Evolutionary conservation across 2,113 vertebrate genomes (phyloP), one percentile per base, ranked within the genome.

Genomic region (Panthera uncia): DNA sequence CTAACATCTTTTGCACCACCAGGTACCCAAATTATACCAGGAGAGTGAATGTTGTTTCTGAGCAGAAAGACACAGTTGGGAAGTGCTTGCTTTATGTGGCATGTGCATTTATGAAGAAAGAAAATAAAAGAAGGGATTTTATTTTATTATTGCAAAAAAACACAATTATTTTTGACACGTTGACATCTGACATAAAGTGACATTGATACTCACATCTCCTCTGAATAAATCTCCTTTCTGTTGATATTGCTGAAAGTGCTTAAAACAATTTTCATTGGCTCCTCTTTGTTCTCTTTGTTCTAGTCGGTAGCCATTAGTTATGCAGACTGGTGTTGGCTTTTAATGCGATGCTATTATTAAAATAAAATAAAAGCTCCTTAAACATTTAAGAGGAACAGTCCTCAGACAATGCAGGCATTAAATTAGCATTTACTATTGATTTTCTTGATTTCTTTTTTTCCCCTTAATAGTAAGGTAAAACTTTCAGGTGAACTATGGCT

Each of bases 151-250:
- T 94, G 36, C 82, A 95, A 76, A 21, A 89, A 89, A 98, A 93
- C 65, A 83, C 95, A 91, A 86, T 93, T 89, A 89, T 89, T 94
- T 97, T 91, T 95, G 91, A 98, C 71, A 89, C 69, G 81, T 92
- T 93, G 88, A 95, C 81, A 78, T 78, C 38, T 97, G 94, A 97
- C 57, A 96, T 74, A 83, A 98, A 94, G 95, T 92, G 81, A 50
- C 57, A 63, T 63, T 55, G 96, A 91, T 93, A 55, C 41, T 57
- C 50, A n/a, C 38, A 66, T 97, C 71, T 88, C 86, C 61, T 96
- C 80, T 91, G 84, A 85, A 91, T 92, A 86, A 78, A 66, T 68
- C 73, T 98, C 63, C 15, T 91, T 92, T 88, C 50, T 74, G 31
- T 63, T 73, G 86, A 41, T 68, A 5, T 95, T 89, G 21, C 73